A percentile compares a stretch with the other conserved stretches of the same genome.
phyloP scores from a whole-genome alignment of 2,888 invertebrate genomes.

The Himalopsyche kuldschensis region DNA sequence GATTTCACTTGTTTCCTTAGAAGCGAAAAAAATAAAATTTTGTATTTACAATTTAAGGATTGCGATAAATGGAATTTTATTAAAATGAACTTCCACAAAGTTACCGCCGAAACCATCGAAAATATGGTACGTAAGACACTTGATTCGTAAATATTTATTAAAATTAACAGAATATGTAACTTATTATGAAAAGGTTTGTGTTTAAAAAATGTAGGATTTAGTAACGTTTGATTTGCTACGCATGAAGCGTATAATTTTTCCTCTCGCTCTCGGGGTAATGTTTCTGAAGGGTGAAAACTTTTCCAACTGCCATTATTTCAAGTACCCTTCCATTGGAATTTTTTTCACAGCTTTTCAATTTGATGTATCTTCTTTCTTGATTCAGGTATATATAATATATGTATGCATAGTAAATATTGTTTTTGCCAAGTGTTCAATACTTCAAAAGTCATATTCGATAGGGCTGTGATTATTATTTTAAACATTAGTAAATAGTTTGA shows the following conservation, averaged over 20 bases:
- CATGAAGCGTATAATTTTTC: neutral
- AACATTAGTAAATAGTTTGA: too few species aligned
- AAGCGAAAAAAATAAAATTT: too few species aligned
- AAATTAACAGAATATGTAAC: too few species aligned
- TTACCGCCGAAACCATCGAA: too few species aligned
- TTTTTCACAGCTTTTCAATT: neutral
- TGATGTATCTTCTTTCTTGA: neutral
- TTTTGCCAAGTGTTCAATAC: neutral
- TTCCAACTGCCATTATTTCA: neutral
- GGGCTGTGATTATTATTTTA: too few species aligned
- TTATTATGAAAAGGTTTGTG: too few species aligned
- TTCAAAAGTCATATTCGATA: neutral
- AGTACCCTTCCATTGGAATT: neutral
- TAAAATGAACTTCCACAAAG: too few species aligned
- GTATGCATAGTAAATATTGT: neutral
- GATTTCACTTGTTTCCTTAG: too few species aligned
- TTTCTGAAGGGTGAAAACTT: neutral
- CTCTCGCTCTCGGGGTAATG: neutral
- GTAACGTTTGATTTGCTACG: neutral
- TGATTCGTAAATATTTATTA: too few species aligned
- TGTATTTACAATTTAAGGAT: too few species aligned
- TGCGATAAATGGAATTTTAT: too few species aligned
- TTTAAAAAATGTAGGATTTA: neutral
- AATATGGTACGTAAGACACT: too few species aligned
- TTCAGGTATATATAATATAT: neutral